Evolutionary conservation across 2,888 invertebrate species (phyloP).

Genomic region (Helleia helle): DNA sequence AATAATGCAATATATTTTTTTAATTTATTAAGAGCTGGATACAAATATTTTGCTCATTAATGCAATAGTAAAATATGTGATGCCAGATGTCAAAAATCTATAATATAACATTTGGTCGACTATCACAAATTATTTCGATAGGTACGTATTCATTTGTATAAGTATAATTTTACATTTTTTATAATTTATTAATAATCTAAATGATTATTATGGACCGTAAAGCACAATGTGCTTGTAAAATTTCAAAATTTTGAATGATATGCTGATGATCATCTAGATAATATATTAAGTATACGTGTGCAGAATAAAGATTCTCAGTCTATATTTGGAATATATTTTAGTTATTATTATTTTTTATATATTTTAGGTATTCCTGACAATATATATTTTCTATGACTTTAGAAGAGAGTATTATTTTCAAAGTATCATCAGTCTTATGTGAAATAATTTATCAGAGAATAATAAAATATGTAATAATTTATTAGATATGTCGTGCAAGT

Average conservation of each 20-base stretch:
- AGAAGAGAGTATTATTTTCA: background rate
- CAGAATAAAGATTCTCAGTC: background rate
- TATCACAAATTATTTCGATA: slow-evolving; percentile 8
- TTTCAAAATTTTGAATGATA: background rate
- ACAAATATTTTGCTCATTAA: too few species aligned
- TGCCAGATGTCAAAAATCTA: too few species aligned
- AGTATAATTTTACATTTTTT: background rate
- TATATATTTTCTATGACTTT: too few species aligned
- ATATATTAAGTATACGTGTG: background rate
- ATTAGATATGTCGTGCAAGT: too few species aligned
- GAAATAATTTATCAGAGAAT: too few species aligned
- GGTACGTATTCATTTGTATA: background rate
- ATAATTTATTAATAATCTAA: background rate
- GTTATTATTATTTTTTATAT: too few species aligned
- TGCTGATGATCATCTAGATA: background rate
- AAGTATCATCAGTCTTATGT: background rate
- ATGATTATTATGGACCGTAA: background rate
- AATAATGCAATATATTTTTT: too few species aligned
- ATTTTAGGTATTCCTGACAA: too few species aligned
- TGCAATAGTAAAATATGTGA: too few species aligned
- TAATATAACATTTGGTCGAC: background rate
- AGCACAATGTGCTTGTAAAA: slow-evolving; percentile 4
- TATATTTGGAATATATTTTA: too few species aligned
- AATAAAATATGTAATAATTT: too few species aligned
- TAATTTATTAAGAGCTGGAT: too few species aligned